Evolutionary conservation across 2,113 vertebrate genomes (phyloP).

Genomic region (Microcebus jonahi): DNA sequence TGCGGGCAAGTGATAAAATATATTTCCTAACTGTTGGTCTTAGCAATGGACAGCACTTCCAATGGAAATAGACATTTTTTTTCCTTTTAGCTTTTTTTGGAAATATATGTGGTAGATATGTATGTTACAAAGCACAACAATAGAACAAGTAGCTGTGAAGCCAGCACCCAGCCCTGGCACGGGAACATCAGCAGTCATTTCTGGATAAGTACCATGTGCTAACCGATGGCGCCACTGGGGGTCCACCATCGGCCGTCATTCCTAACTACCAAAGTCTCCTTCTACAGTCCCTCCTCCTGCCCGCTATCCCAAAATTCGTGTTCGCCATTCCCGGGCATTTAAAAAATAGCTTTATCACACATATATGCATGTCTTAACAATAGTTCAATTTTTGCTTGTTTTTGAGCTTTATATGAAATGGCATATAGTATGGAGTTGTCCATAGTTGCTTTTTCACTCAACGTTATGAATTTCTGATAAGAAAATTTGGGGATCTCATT

Average conservation of each 20-base stretch:
- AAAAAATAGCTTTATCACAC: background rate
- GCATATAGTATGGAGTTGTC: background rate
- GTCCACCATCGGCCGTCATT: too few species aligned
- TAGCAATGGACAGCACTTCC: background rate
- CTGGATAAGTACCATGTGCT: too few species aligned
- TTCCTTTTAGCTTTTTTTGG: background rate
- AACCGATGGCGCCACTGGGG: too few species aligned
- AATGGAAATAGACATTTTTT: background rate
- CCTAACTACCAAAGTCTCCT: background rate
- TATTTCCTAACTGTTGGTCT: background rate
- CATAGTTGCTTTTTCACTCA: background rate
- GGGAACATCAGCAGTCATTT: background rate
- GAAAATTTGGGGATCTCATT: constrained; percentile 22
- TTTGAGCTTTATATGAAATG: constrained; percentile 16
- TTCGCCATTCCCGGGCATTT: background rate
- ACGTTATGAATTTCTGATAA: background rate
- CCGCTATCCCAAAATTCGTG: background rate
- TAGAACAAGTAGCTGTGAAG: background rate
- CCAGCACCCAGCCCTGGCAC: background rate
- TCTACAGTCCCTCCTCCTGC: background rate
- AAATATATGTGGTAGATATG: background rate
- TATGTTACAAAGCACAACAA: background rate
- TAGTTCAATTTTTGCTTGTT: constrained; percentile 5
- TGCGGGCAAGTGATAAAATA: constrained; percentile 53
- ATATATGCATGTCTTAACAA: background rate